Conservation (phyloP, 1,140 invertebrate species). For the Lasaia peninsularis region DNA sequence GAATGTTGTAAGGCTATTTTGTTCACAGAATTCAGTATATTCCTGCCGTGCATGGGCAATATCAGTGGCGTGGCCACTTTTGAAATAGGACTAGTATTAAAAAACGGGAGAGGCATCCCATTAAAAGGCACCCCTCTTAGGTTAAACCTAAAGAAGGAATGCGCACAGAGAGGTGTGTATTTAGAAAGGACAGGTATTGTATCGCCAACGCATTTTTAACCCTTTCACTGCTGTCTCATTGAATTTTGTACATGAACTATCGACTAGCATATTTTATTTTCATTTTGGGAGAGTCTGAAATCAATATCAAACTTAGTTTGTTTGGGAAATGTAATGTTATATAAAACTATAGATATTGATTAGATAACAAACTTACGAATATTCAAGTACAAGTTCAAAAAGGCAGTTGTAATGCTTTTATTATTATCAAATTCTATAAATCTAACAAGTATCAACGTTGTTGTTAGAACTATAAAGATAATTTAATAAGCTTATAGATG, state of each 20-base stretch:
- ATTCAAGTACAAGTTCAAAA: constrained; percentile 17
- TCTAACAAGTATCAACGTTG: background rate
- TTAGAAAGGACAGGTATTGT: constrained; percentile 79
- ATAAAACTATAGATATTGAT: no score
- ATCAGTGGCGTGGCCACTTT: constrained; percentile 92
- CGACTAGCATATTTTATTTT: no score
- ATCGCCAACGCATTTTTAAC: constrained; percentile 79
- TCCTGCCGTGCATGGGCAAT: constrained; percentile 93
- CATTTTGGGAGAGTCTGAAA: no score
- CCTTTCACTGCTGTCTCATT: constrained; percentile 55
- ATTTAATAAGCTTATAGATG: constrained; percentile 53
- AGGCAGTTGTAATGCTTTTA: constrained; percentile 43
- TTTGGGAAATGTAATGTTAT: background rate
- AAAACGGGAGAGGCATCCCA: constrained; percentile 85
- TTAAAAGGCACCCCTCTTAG: constrained; percentile 93
- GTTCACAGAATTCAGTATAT: constrained; percentile 91
- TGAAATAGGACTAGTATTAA: constrained; percentile 91
- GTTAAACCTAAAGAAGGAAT: constrained; percentile 95
- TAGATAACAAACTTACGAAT: no score
- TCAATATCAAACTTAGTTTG: no score
- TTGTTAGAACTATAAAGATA: constrained; percentile 15
- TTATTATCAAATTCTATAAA: constrained; percentile 19
- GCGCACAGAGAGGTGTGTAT: constrained; percentile 92
- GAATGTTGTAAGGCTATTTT: constrained; percentile 25
- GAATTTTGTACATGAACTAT: constrained; percentile 25